Percentiles rank a stretch among this genome's conserved stretches.
Conservation (phyloP, 2,797 vertebrate genomes). For the Danio albolineatus region DNA sequence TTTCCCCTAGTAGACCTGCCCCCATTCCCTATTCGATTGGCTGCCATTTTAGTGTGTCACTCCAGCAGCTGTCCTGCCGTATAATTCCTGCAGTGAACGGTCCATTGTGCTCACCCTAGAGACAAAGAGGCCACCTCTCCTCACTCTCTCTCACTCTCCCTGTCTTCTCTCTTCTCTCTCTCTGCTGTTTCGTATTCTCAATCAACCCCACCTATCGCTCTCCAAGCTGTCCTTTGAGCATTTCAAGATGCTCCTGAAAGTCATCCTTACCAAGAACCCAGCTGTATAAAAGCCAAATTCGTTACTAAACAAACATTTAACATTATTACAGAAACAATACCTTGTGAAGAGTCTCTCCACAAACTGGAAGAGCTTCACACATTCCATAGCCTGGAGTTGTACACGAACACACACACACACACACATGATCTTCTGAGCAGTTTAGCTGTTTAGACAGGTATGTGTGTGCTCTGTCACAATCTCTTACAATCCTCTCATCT, state of each 20-base stretch:
- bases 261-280: slow-evolving; percentile 10
- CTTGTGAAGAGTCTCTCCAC: slow-evolving; percentile 21
- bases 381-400: slow-evolving; percentile 36
- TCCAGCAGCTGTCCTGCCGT: slow-evolving; percentile 68
- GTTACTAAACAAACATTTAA: slow-evolving; percentile 23
- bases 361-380: slow-evolving; percentile 40
- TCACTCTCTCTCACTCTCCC: neutral
- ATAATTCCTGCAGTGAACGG: slow-evolving; percentile 69
- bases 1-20: slow-evolving; percentile 35
- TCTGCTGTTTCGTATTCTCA: slow-evolving; percentile 27
- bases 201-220: slow-evolving; percentile 42
- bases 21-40: slow-evolving; percentile 59
- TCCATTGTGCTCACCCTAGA: slow-evolving; percentile 73
- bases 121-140: slow-evolving; percentile 65
- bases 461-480: slow-evolving; percentile 35
- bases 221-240: slow-evolving; percentile 31
- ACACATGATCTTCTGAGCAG: slow-evolving; percentile 37
- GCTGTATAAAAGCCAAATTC: neutral
- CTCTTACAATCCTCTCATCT: slow-evolving; percentile 41
- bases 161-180: slow-evolving; percentile 18
- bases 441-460: slow-evolving; percentile 54
- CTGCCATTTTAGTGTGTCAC: slow-evolving; percentile 64
- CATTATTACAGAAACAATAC: slow-evolving; percentile 40
- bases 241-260: slow-evolving; percentile 11
- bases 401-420: too few relatives aligned